Base-by-base conservation (phyloP, 2,888 invertebrate genomes). In the Carabus problematicus region DNA sequence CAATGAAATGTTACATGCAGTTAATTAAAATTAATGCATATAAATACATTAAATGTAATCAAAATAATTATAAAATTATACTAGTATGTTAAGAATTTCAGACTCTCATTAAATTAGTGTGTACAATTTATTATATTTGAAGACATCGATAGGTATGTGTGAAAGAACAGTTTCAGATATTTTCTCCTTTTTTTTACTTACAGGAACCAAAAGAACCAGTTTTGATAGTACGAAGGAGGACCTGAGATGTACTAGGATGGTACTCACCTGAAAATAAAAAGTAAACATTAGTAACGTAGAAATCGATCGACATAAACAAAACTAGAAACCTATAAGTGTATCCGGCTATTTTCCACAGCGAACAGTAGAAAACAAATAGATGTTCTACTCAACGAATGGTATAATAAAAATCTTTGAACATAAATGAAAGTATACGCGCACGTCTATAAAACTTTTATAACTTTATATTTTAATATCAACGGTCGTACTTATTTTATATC, bases 231-330 rank as follows among this genome's bases (percentile, higher is more conserved):
- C 14, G 14, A 45, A n/a, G 3, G 45, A 3, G 45, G 29, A 29
- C 6, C 29, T 29, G 29, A 29, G 29, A 29, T 29, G 29, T 29
- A 29, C 29, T 29, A 12, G 45, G 3, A 39, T 3, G 29, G 56
- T 64, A 64, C 64, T 64, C 64, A 64, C 64, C 64, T 64, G 64
- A 41, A 64, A 63, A 64, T 64, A 64, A 55, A 64, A 64, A 56
- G 45, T 45, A 64, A 64, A 64, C 56, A 64, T 64, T 64, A 64
- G 64, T 64, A 41, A 56, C 55, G 14, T 52, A 64, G 64, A 55
- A 43, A 45, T 40, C 14, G 64, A 56, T 55, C 56, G 54, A 56
- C 54, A 56, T 64, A 64, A 64, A 64, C 56, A 64, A n/a, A 29
- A 29, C 29, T 3, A 3, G 29, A 29, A 29, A 29, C 29, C 29